Evolutionary conservation across 2,797 vertebrate species (phyloP), one percentile per base, ranked within the genome.

Genomic region (Periophthalmus magnuspinnatus): DNA sequence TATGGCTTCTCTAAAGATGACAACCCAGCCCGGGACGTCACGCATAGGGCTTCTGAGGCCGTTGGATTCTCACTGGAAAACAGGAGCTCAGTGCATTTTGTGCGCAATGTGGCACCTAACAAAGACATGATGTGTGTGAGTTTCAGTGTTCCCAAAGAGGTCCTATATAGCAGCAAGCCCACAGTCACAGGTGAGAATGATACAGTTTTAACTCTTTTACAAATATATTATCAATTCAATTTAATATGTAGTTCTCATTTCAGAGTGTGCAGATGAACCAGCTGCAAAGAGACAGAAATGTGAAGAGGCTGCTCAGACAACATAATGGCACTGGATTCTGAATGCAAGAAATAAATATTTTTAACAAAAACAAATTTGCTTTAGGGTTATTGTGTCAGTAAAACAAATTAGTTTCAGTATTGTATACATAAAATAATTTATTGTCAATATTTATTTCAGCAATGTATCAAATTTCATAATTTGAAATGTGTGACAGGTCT

Each of bases 121-220:
- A 99, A 99, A 90, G 95, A 98, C 72, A 99, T 99, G 97, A 89
- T 98, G 90, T 98, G 98, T 78, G 90, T 98, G 72, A 96, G 88
- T 63, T 98, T 99, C 88, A 91, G 78, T 67, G 2, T 99, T 52
- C 96, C 96, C 9, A 91, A 84, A 1, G 89, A 95, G 0, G 79
- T 96, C 33, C 91, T 99, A 50, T 97, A 92, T 86, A 82, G 88
- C 85, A 74, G 81, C 5, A 83, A 89, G 36, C 70, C 72, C 0
- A 47, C 73, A 83, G 1, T 17, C 14, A 84, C 70, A 89, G 96
- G 96, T 97, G 87, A 95, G 92, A 22, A 47, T 3, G 22, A 45
- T 10, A n/a, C 16, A 36, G 17, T 32, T 36, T 2, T 36, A n/a
- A 60, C 16, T 60, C 32, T 17, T 55, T 22, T 22, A 9, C 34